Evolutionary conservation across 1,140 invertebrate species (phyloP), one percentile per base, ranked within the genome.

Genomic region (Drosophila teissieri): DNA sequence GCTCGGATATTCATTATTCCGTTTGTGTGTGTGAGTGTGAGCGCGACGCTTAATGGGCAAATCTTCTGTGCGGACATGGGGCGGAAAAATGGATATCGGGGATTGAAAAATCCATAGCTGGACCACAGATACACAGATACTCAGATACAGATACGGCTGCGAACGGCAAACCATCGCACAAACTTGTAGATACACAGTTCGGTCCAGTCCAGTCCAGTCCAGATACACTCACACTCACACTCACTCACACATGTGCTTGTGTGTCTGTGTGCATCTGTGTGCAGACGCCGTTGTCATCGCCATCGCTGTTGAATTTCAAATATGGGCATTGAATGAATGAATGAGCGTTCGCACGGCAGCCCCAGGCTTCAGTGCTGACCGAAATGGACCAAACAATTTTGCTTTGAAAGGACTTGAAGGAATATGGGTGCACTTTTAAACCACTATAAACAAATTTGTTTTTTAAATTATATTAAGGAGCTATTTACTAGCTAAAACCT

Each of bases 61-160:
- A 90, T 90, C 88, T 90, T 91, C 88, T 46, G 83, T 80, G 88
- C 78, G 88, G 77, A 91, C 83, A 91, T 69, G 79, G 73, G 73
- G 51, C 79, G 78, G 69, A 90, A 82, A 88, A 91, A 80, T 82
- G 83, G 88, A 90, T 90, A 91, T 88, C 80, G 83, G 83, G 89
- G 88, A 90, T 90, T 90, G 88, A 91, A 90, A 90, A 90, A 90
- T 90, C 88, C 88, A 90, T 89, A 90, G 73, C 81, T 78, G 83
- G 83, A 88, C 83, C 83, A 88, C 83, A 88, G 76, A 88, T 73
- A 89, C 83, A 88, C 73, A 61, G 74, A 88, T 73, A 89, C 83
- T 80, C 73, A 61, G 74, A 77, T 77, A 77, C 73, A 61, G 74
- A 82, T 79, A 83, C 82, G 60, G 75, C 46, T 65, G 45, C 36